Conservation (phyloP, 2,113 vertebrate genomes). For the Poicephalus gulielmi region DNA sequence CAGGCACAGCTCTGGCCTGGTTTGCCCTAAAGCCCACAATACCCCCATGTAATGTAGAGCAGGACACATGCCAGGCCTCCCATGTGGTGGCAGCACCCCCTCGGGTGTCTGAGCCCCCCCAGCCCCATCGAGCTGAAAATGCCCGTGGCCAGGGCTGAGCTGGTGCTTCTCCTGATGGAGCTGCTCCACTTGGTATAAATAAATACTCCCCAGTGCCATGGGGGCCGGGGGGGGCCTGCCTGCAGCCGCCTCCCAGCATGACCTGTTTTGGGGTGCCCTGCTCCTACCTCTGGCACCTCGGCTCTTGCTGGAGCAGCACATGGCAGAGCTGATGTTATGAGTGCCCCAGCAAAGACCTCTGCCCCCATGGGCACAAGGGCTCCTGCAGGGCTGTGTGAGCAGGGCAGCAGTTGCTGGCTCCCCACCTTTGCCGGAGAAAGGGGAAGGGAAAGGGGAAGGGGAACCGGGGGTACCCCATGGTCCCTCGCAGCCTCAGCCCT, state of each 20-base stretch:
- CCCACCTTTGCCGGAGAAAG: background rate
- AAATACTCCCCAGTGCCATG: background rate
- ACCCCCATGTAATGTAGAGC: background rate
- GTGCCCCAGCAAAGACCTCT: background rate
- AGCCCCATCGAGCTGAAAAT: background rate
- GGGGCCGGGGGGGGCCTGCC: rapidly evolving
- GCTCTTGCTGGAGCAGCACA: background rate
- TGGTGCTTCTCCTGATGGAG: background rate
- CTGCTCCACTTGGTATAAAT: constrained; percentile 50
- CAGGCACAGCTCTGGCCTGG: background rate
- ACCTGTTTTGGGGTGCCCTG: background rate
- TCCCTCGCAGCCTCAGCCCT: background rate
- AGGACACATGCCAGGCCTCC: background rate
- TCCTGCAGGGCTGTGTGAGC: rapidly evolving
- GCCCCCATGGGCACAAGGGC: background rate
- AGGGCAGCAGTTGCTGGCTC: rapidly evolving
- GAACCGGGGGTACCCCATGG: rapidly evolving
- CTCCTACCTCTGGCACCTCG: rapidly evolving
- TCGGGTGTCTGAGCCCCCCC: rapidly evolving
- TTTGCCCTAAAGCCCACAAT: rapidly evolving
- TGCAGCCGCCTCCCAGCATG: background rate
- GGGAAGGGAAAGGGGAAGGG: background rate
- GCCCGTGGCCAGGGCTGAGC: background rate
- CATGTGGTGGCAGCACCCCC: rapidly evolving
- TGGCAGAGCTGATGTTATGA: rapidly evolving